Evolutionary conservation across 2,113 vertebrate species (phyloP).

Genomic region (Pleuronectes platessa): DNA sequence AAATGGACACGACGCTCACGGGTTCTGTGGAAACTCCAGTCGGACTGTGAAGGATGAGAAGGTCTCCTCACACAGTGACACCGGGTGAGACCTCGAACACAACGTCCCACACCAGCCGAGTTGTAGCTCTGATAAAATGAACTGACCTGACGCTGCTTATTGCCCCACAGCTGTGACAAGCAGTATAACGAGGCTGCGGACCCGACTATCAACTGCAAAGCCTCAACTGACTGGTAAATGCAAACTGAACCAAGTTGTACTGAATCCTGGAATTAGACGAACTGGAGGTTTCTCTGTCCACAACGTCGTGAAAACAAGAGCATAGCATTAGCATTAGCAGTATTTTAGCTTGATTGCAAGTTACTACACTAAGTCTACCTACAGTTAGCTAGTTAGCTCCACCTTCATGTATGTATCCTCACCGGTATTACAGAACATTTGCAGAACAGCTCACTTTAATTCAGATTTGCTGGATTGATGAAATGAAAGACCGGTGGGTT

Average conservation of each 20-base stretch:
- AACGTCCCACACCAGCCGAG: too few species aligned
- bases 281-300: neutral
- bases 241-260: neutral
- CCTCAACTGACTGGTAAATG: conserved; percentile 35
- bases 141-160: neutral
- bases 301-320: too few species aligned
- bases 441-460: too few species aligned
- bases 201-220: conserved; percentile 26
- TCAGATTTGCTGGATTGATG: too few species aligned
- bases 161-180: conserved; percentile 37
- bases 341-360: too few species aligned
- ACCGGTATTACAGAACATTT: too few species aligned
- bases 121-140: neutral
- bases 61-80: neutral
- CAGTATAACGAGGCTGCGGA: conserved; percentile 21
- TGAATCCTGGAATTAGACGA: neutral
- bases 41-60: conserved; percentile 11
- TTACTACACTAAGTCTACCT: too few species aligned
- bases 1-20: neutral
- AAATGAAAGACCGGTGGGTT: too few species aligned
- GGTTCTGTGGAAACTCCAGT: conserved; percentile 47
- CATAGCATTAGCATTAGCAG: too few species aligned
- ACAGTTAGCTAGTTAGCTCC: too few species aligned
- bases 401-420: too few species aligned
- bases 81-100: conserved; percentile 33